A percentile compares a stretch with the other conserved stretches of the same genome.
Evolutionary conservation across 2,888 invertebrate species (phyloP).

Genomic region (Drosophila tripunctata): DNA sequence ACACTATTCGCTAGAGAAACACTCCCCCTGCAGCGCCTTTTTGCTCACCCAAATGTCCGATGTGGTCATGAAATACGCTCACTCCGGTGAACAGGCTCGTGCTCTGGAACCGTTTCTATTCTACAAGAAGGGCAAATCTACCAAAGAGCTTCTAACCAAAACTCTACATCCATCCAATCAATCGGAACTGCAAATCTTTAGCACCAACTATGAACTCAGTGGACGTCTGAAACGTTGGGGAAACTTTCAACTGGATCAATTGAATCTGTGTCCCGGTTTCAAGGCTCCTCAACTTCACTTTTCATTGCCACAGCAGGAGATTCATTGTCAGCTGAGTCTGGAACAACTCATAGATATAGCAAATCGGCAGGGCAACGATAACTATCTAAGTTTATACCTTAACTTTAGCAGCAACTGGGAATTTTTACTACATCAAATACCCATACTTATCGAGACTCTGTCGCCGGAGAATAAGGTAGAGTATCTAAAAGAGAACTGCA

Average conservation of each 20-base stretch:
- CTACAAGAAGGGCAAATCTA: constrained; percentile 79
- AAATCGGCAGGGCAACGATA: constrained; percentile 58
- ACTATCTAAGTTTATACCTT: constrained; percentile 80
- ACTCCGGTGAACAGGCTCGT: constrained; percentile 73
- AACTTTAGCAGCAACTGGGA: constrained; percentile 77
- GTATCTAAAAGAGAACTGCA: too few species aligned
- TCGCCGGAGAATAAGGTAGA: constrained; percentile 78
- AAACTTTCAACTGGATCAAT: constrained; percentile 61
- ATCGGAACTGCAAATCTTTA: constrained; percentile 60
- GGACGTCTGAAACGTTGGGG: constrained; percentile 79
- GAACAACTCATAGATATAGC: constrained; percentile 81
- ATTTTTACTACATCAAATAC: constrained; percentile 75
- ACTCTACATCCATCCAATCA: constrained; percentile 53
- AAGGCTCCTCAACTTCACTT: constrained; percentile 41
- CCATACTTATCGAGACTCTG: constrained; percentile 81
- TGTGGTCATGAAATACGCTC: constrained; percentile 77
- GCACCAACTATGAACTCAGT: constrained; percentile 66
- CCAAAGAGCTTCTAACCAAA: constrained; percentile 62
- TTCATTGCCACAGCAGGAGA: constrained; percentile 32
- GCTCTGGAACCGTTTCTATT: constrained; percentile 82
- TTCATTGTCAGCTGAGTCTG: constrained; percentile 76
- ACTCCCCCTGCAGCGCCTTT: constrained; percentile 85
- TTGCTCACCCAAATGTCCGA: constrained; percentile 82
- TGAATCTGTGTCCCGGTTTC: constrained; percentile 75
- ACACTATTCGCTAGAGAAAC: constrained; percentile 85